phyloP scores from a whole-genome alignment of 2,797 vertebrate species.

The Otus scops region DNA sequence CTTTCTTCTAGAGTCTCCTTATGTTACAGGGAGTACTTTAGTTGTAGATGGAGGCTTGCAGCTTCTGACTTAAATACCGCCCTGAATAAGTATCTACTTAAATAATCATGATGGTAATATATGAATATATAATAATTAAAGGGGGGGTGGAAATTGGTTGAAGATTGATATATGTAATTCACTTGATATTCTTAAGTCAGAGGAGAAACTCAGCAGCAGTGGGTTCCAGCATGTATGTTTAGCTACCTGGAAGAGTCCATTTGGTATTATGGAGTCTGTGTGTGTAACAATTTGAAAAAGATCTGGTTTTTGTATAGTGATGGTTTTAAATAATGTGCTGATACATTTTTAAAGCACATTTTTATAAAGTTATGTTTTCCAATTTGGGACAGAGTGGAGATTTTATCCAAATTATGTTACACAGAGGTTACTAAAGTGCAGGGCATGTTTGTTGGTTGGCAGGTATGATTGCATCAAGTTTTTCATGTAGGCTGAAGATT shows the following conservation, averaged over 20 bases:
- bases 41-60: conserved; percentile 91
- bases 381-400: background rate
- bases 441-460: background rate
- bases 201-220: background rate
- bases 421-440: background rate
- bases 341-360: background rate
- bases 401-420: background rate
- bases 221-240: background rate
- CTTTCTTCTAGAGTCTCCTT: conserved; percentile 88
- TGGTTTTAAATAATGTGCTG: background rate
- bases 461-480: background rate
- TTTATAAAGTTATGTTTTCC: background rate
- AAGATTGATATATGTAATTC: background rate
- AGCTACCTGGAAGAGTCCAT: background rate
- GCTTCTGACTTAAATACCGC: conserved; percentile 74
- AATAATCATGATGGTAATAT: background rate
- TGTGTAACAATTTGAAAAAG: background rate
- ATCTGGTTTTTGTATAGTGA: background rate
- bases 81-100: background rate
- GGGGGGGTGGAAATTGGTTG: background rate
- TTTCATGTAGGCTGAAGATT: background rate
- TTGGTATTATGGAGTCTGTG: background rate
- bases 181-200: background rate
- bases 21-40: conserved; percentile 89
- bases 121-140: background rate